Evolutionary conservation across 2,797 vertebrate genomes (phyloP).

Genomic region (Galagoides demidoff): DNA sequence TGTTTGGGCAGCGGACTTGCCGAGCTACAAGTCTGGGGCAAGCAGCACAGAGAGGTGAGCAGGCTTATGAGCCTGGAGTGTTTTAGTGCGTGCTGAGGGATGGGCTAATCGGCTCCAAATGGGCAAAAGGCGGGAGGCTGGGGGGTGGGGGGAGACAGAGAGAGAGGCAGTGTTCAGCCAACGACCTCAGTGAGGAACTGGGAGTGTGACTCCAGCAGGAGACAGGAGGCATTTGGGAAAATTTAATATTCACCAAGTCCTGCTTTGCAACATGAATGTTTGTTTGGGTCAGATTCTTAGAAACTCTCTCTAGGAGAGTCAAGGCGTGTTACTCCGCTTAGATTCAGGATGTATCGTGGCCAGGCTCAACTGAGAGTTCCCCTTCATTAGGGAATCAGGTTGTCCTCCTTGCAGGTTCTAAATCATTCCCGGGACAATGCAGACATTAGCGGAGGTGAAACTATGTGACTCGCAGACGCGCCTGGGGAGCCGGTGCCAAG

Average conservation of each 20-base stretch:
- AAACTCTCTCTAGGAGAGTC: background rate
- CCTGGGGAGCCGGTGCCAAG: background rate
- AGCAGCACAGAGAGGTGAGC: background rate
- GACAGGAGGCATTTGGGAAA: background rate
- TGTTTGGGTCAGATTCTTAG: slow-evolving; percentile 42
- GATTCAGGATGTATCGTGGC: background rate
- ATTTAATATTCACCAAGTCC: background rate
- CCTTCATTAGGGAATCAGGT: background rate
- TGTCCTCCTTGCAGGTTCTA: background rate
- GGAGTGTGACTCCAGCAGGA: background rate
- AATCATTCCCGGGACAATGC: background rate
- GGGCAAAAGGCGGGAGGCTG: background rate
- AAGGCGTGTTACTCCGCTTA: background rate
- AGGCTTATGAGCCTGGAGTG: background rate
- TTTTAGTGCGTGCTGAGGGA: background rate
- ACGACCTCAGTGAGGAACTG: background rate
- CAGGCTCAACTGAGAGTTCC: background rate
- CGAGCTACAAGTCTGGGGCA: background rate
- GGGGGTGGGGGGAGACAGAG: too few relatives aligned
- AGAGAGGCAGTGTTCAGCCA: background rate
- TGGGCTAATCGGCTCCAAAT: slow-evolving; percentile 24
- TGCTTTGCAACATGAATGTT: slow-evolving; percentile 40
- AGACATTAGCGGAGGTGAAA: background rate
- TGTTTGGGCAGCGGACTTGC: background rate
- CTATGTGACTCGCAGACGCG: background rate